Evolutionary conservation across 2,113 vertebrate species (phyloP).

Genomic region (Hippocampus barbouri): DNA sequence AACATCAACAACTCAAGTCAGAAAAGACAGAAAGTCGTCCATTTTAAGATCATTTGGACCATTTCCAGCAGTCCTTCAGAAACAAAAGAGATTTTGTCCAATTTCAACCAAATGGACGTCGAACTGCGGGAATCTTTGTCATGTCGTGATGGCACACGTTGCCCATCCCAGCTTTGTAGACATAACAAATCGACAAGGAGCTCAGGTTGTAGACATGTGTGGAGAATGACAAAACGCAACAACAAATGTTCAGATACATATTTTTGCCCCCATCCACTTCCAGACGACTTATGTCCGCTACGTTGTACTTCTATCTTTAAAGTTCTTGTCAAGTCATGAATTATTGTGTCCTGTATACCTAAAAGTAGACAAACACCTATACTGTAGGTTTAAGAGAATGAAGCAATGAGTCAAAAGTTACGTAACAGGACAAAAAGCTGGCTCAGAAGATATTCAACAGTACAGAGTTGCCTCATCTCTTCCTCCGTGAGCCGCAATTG

Average conservation of each 20-base stretch:
- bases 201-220: conserved; percentile 32
- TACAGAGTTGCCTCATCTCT: background rate
- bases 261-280: conserved; percentile 12
- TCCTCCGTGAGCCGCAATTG: conserved; percentile 1
- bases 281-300: too few species aligned
- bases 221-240: conserved; percentile 42
- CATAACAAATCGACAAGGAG: conserved; percentile 52
- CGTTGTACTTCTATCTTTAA: too few species aligned
- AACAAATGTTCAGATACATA: conserved; percentile 49
- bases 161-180: conserved; percentile 26
- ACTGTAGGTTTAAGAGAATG: background rate
- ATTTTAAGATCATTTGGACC: background rate
- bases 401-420: background rate
- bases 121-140: background rate
- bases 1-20: too few species aligned
- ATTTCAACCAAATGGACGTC: background rate
- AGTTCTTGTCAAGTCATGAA: too few species aligned
- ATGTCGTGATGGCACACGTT: background rate
- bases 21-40: background rate
- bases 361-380: too few species aligned
- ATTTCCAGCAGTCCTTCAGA: background rate
- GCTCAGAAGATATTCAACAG: background rate
- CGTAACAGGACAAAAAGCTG: background rate
- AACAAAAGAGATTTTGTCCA: background rate
- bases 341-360: too few species aligned